These are phyloP conservation scores for Rana temporaria DNA, from an alignment of 2,113 vertebrate species.

Conservation along the genomic window DNA sequence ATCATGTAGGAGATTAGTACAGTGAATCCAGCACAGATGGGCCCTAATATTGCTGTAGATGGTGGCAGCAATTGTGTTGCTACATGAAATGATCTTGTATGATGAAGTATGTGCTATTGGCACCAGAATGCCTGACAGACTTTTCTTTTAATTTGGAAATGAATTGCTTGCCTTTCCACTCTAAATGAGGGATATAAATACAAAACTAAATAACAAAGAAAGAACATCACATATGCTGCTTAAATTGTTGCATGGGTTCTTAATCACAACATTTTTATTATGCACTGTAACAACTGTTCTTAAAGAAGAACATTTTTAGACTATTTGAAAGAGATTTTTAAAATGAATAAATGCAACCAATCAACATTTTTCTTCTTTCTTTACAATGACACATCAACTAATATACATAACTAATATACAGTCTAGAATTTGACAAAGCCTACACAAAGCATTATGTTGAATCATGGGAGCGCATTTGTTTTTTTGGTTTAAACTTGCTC, in stretches of 20 bases:
- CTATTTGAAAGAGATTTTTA: too few relatives aligned
- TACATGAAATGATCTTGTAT: constrained; percentile 26
- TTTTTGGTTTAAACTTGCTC: too few relatives aligned
- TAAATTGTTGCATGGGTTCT: neutral
- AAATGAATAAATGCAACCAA: too few relatives aligned
- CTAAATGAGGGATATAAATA: neutral
- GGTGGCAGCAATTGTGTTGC: constrained; percentile 8
- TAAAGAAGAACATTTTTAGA: too few relatives aligned
- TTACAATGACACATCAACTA: too few relatives aligned
- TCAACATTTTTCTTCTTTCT: too few relatives aligned
- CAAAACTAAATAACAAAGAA: neutral
- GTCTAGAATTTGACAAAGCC: too few relatives aligned
- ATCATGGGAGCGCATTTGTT: too few relatives aligned
- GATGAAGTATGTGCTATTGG: constrained; percentile 21
- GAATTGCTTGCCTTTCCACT: constrained; percentile 2
- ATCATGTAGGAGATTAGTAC: constrained; percentile 8
- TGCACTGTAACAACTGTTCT: neutral
- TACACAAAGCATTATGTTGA: too few relatives aligned
- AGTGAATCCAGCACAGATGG: constrained; percentile 17
- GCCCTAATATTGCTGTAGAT: neutral
- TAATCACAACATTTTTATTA: neutral
- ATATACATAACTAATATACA: too few relatives aligned
- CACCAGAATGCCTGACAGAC: neutral
- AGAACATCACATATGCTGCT: neutral
- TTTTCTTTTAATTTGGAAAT: constrained; percentile 4